These are phyloP conservation scores for Napeogenes inachia DNA, from an alignment of 2,888 invertebrate species.

Conservation along the genomic window DNA sequence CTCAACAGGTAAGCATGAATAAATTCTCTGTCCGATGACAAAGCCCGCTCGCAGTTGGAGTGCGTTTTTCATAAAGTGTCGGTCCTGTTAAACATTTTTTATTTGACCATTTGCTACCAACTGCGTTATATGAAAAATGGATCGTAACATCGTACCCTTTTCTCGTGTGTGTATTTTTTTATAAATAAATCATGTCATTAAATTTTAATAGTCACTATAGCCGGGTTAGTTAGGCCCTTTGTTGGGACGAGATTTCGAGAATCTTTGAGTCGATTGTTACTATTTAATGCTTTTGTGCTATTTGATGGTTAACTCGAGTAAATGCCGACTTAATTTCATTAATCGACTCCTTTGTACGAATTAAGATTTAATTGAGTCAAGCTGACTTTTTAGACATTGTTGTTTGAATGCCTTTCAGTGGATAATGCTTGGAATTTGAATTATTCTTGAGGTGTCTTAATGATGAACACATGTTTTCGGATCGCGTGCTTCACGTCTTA, in stretches of 20 bases:
- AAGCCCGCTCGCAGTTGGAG: conserved; percentile 64
- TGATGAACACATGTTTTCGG: conserved; percentile 62
- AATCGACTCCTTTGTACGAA: conserved; percentile 74
- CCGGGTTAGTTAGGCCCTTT: conserved; percentile 73
- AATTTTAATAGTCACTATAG: conserved; percentile 76
- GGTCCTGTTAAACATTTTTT: conserved; percentile 75
- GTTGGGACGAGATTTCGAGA: conserved; percentile 60
- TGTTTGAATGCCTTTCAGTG: conserved; percentile 44
- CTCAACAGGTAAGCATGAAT: conserved; percentile 72
- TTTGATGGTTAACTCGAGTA: conserved; percentile 69
- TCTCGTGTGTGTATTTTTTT: conserved; percentile 59
- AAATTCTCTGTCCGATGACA: conserved; percentile 72
- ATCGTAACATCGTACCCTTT: conserved; percentile 76
- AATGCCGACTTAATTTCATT: conserved; percentile 77
- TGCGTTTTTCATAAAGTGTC: conserved; percentile 76
- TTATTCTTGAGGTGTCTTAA: conserved; percentile 60
- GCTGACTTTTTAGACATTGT: conserved; percentile 57
- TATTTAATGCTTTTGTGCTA: conserved; percentile 68
- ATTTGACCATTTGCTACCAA: conserved; percentile 77
- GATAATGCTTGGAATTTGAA: conserved; percentile 62
- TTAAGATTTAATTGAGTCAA: conserved; percentile 77
- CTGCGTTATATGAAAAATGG: conserved; percentile 78
- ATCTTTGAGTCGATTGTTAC: conserved; percentile 72
- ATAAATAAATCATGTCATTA: conserved; percentile 77
- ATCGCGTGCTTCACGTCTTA: conserved; percentile 50